These are phyloP conservation scores for Strigops habroptila DNA, from an alignment of 2,113 vertebrate genomes.

Conservation along the genomic window DNA sequence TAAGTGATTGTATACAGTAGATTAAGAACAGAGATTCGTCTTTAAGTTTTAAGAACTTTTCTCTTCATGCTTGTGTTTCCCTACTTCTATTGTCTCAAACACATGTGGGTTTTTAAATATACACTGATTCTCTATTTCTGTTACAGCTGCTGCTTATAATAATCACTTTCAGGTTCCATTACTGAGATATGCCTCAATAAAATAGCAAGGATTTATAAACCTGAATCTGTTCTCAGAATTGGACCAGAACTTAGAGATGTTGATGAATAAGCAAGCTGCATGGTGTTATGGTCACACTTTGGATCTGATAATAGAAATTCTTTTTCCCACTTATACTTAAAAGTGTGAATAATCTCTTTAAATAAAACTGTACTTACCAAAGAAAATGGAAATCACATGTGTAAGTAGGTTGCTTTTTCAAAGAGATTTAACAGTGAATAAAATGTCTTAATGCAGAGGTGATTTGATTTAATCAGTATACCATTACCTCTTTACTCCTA, in stretches of 20 bases:
- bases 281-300: background rate
- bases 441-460: background rate
- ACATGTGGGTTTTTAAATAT: background rate
- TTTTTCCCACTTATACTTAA: background rate
- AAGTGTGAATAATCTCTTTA: background rate
- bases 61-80: background rate
- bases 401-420: background rate
- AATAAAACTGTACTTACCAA: background rate
- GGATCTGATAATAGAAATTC: background rate
- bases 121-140: background rate
- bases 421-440: background rate
- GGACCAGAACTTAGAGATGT: background rate
- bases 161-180: background rate
- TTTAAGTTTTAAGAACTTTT: background rate
- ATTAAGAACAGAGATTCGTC: background rate
- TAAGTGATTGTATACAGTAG: background rate
- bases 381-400: background rate
- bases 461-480: background rate
- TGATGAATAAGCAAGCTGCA: background rate
- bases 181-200: background rate
- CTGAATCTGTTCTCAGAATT: background rate
- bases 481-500: background rate
- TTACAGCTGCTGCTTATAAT: background rate
- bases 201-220: background rate
- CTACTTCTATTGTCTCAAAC: background rate